These are phyloP conservation scores for Chiroxiphia lanceolata DNA, from an alignment of 2,797 vertebrate genomes.

Conservation along the genomic window DNA sequence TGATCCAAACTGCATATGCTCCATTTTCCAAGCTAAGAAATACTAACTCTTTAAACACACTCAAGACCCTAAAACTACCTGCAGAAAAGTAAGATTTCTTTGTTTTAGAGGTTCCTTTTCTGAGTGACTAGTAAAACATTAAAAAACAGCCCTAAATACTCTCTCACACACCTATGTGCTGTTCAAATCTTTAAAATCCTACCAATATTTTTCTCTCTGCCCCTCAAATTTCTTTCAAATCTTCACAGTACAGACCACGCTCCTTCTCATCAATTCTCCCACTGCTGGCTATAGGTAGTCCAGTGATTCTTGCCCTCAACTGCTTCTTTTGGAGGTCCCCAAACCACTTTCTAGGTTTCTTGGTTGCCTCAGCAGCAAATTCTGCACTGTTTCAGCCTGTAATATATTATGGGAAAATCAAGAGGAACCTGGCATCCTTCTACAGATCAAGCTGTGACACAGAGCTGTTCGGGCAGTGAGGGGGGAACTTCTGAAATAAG, in stretches of 20 bases:
- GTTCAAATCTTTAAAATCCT: background rate
- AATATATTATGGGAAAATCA: background rate
- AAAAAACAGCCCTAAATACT: background rate
- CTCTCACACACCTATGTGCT: background rate
- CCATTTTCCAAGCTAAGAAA: background rate
- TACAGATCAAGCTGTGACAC: background rate
- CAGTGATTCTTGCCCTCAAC: background rate
- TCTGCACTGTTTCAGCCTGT: background rate
- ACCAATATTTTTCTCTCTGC: background rate
- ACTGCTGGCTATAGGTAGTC: background rate
- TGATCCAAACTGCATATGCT: background rate
- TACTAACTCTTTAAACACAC: background rate
- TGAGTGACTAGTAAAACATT: background rate
- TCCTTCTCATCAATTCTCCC: background rate
- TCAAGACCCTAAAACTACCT: background rate
- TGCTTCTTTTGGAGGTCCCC: background rate
- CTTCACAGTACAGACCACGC: background rate
- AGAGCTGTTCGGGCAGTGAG: background rate
- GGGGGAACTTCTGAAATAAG: background rate
- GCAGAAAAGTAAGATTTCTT: background rate
- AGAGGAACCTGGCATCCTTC: background rate
- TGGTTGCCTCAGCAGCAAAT: background rate
- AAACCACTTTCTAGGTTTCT: background rate
- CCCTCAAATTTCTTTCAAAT: background rate
- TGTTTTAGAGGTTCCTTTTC: background rate